Base-by-base conservation (phyloP, 2,113 vertebrate genomes). In the Marmota monax region DNA sequence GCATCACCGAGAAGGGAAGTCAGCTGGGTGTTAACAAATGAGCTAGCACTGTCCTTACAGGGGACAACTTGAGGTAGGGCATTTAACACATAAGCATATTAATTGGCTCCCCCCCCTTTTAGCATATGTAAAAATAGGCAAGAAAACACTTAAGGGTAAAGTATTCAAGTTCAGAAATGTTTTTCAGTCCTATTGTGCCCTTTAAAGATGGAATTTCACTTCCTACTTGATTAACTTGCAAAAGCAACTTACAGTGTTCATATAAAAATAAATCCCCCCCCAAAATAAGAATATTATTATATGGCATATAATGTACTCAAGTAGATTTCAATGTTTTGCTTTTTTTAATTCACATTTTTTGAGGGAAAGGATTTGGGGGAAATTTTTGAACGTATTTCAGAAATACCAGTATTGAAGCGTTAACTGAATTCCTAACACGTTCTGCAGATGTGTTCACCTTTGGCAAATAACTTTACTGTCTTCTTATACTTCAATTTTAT, bases 181-280 rank as follows among this genome's bases (percentile, higher is more conserved):
- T 23, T 56, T 45, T 34, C n/a, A 74, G 34, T 51, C 4, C 51
- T 10, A 39, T 42, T 48, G 73, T 42, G 7, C 74, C n/a, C 51
- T 85, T 85, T 85, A 56, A 79, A 85, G 85, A 63, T 73, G 90
- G 29, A 90, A 80, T 56, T 89, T 61, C 22, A 23, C 37, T 74
- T 80, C 10, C 63, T 84, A 39, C 16, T 61, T 88, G 11, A 93
- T 69, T 37, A 84, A 69, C 27, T 61, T 9, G 5, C 8, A 77
- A 70, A 88, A 42, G 11, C n/a, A 27, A 70, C 23, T 34, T 90
- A 39, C 7, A 42, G 2, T 61, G 6, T 72, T 25, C 32, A 80
- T 42, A 56, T 45, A 29, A 95, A 65, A 61, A 48, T 67, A 16
- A 95, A 79, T 25, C 22, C n/a, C n/a, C n/a, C 42, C 42, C 42